Percentiles rank a stretch among this genome's conserved stretches.
phyloP scores from a whole-genome alignment of 2,797 vertebrate genomes.

The Poeciliopsis presidionis region DNA sequence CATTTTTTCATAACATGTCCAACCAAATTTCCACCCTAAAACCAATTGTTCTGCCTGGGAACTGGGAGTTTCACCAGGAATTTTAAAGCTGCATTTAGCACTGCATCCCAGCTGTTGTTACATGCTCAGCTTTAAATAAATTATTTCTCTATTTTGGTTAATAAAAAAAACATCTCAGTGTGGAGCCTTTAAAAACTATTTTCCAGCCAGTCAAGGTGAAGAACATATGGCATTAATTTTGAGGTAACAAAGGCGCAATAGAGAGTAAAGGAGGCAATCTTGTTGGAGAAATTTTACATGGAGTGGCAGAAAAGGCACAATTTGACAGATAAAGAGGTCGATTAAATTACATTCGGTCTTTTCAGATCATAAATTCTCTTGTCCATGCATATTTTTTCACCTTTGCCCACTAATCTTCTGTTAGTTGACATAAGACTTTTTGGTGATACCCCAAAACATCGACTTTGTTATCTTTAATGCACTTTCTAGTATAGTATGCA shows the following conservation, averaged over 20 bases:
- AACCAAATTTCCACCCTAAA: neutral
- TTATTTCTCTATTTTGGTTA: constrained; percentile 15
- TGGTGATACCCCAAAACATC: neutral
- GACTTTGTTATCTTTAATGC: neutral
- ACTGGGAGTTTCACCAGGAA: neutral
- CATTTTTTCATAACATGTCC: neutral
- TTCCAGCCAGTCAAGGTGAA: constrained; percentile 4
- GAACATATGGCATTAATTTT: constrained; percentile 20
- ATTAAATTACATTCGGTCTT: neutral
- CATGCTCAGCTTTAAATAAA: constrained; percentile 15
- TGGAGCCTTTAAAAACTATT: constrained; percentile 13
- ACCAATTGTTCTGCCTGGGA: neutral
- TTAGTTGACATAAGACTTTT: neutral
- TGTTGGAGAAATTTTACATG: neutral
- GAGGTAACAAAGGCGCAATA: neutral
- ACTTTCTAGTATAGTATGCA: neutral
- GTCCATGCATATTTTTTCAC: neutral
- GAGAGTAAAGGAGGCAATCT: neutral
- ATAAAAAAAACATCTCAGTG: constrained; percentile 4
- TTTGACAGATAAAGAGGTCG: neutral
- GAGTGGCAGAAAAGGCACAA: neutral
- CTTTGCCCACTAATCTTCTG: neutral
- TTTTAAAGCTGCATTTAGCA: constrained; percentile 1
- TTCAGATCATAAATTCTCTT: neutral
- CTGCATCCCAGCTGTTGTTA: constrained; percentile 2